phyloP scores from a whole-genome alignment of 2,113 vertebrate genomes.

The Melanerpes aurifrons region DNA sequence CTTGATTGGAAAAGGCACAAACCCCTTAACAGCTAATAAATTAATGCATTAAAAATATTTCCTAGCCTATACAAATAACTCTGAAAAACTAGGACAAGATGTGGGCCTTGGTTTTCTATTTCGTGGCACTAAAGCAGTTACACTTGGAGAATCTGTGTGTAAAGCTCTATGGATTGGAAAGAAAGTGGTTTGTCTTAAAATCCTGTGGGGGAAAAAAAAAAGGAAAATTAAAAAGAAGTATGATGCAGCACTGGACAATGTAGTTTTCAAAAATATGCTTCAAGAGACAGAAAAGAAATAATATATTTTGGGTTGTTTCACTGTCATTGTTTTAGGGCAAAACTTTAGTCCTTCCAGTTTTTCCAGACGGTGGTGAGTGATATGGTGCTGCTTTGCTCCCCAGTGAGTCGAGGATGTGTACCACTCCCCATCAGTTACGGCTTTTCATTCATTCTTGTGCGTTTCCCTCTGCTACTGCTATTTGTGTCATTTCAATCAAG shows the following conservation, averaged over 20 bases:
- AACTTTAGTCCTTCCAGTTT: background rate
- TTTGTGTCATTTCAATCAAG: background rate
- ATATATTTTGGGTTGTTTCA: background rate
- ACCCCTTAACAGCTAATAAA: background rate
- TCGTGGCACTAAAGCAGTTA: background rate
- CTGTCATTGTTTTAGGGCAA: background rate
- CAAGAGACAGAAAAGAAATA: background rate
- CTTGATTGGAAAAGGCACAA: background rate
- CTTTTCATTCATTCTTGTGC: background rate
- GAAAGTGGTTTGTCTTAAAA: background rate
- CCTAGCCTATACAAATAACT: background rate
- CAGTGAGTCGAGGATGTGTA: background rate
- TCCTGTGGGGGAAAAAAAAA: no score
- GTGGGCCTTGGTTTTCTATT: background rate
- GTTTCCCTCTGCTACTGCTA: background rate
- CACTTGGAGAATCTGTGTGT: background rate
- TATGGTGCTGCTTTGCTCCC: background rate
- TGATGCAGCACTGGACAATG: background rate
- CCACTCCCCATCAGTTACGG: background rate
- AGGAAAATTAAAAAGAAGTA: background rate
- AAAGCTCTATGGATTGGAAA: background rate
- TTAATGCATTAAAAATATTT: background rate
- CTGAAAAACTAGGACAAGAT: background rate
- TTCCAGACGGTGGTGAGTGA: background rate
- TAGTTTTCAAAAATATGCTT: background rate